A percentile compares a stretch with the other conserved stretches of the same genome.
These are phyloP conservation scores for Blennius ocellaris DNA, from an alignment of 2,113 vertebrate species.

Conservation along the genomic window DNA sequence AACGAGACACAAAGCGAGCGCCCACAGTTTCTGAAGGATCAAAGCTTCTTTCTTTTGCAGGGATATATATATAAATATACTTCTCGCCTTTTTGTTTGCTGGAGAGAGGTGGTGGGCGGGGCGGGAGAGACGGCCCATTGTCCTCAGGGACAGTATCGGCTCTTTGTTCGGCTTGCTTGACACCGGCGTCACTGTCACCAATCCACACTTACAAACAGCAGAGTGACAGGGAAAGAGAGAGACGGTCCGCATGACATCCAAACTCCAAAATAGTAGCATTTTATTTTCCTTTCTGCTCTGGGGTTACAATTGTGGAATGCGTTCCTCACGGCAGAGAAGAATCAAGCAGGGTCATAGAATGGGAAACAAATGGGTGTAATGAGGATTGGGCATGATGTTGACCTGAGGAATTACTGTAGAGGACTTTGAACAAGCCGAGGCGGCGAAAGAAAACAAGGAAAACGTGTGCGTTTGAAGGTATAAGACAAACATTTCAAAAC, in stretches of 20 bases:
- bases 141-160: constrained; percentile 58
- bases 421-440: not conserved
- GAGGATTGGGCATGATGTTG: not conserved
- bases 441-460: not conserved
- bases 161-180: constrained; percentile 67
- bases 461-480: constrained; percentile 1
- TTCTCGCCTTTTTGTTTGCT: constrained; percentile 20
- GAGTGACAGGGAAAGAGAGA: constrained; percentile 3
- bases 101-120: constrained; percentile 34
- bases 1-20: constrained; percentile 14
- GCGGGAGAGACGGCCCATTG: constrained; percentile 61
- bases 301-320: constrained; percentile 12
- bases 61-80: constrained; percentile 24
- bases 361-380: constrained; percentile 4
- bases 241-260: not conserved
- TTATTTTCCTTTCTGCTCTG: constrained; percentile 16
- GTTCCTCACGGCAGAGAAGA: constrained; percentile 1
- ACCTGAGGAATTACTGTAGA: not conserved
- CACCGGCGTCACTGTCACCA: constrained; percentile 63
- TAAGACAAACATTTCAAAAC: too few relatives aligned
- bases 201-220: constrained; percentile 37
- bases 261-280: constrained; percentile 7
- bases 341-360: constrained; percentile 9
- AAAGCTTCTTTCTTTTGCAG: constrained; percentile 22
- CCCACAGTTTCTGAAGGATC: constrained; percentile 18